These are phyloP conservation scores for Epizoanthus scotinus DNA, from an alignment of 92 coral and sea anemone species.

Conservation along the genomic window DNA sequence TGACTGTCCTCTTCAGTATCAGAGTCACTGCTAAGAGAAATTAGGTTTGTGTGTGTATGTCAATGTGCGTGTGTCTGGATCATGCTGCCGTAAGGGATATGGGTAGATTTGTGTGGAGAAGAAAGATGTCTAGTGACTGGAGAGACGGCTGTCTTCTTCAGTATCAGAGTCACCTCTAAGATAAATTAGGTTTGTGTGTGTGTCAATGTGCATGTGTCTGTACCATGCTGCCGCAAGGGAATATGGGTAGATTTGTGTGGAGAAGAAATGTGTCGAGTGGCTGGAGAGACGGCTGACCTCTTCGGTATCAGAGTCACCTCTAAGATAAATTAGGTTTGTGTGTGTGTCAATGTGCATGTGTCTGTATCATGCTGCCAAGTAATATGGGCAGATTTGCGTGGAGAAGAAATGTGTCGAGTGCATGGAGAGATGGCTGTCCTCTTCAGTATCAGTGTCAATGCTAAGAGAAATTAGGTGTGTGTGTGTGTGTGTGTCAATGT, in stretches of 20 bases:
- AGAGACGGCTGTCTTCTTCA: constrained; percentile 82
- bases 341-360: neutral
- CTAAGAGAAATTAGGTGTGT: constrained; percentile 83
- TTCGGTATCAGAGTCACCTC: constrained; percentile 71
- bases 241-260: constrained; percentile 74
- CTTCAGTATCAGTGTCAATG: constrained; percentile 76
- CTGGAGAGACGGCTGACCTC: constrained; percentile 88
- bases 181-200: constrained; percentile 71
- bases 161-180: constrained; percentile 75
- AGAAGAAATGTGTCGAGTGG: constrained; percentile 86
- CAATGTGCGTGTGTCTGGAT: constrained; percentile 54
- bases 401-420: constrained; percentile 85
- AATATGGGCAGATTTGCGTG: constrained; percentile 74
- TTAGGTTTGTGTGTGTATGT: constrained; percentile 62
- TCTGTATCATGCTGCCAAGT: constrained; percentile 54
- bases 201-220: constrained; percentile 42
- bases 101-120: constrained; percentile 69
- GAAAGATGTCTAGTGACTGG: constrained; percentile 90
- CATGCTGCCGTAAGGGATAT: constrained; percentile 78
- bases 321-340: constrained; percentile 79
- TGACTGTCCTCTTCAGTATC: constrained; percentile 83
- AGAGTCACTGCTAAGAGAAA: constrained; percentile 75
- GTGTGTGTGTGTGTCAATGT: neutral
- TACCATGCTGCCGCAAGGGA: constrained; percentile 78
- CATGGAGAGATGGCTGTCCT: constrained; percentile 87